phyloP scores from a whole-genome alignment of 2,888 invertebrate species.

The Ormyrus nitidulus region DNA sequence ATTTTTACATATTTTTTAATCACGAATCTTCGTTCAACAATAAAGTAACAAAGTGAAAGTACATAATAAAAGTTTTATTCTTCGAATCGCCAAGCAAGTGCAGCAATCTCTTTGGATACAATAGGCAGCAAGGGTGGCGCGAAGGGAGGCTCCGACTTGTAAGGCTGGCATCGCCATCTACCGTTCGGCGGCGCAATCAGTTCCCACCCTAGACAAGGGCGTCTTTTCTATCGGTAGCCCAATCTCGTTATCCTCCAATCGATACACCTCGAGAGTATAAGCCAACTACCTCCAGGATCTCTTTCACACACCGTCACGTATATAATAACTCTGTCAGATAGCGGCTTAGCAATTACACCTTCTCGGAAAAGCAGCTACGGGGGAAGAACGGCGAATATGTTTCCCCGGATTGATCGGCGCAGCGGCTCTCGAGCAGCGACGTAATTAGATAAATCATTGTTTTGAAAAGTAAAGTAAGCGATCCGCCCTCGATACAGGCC shows the following conservation, averaged over 20 bases:
- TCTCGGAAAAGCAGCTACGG: background rate
- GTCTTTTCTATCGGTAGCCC: slow-evolving; percentile 29
- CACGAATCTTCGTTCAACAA: too few relatives aligned
- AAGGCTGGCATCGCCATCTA: slow-evolving; percentile 41
- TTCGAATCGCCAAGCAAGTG: too few relatives aligned
- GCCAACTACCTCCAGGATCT: too few relatives aligned
- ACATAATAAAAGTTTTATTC: too few relatives aligned
- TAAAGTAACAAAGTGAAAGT: too few relatives aligned
- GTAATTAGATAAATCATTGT: slow-evolving; percentile 73
- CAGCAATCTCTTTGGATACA: too few relatives aligned
- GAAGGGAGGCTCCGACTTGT: background rate
- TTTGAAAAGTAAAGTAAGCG: slow-evolving; percentile 68
- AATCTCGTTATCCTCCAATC: background rate
- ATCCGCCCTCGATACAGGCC: background rate
- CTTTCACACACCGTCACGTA: too few relatives aligned
- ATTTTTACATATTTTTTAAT: too few relatives aligned
- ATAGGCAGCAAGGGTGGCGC: too few relatives aligned
- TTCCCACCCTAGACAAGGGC: slow-evolving; percentile 11
- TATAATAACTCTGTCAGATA: background rate
- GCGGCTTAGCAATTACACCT: background rate
- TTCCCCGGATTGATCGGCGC: too few relatives aligned
- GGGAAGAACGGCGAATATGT: too few relatives aligned
- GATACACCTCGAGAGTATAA: too few relatives aligned
- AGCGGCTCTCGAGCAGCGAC: background rate
- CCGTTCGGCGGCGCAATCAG: background rate